Evolutionary conservation across 2,797 vertebrate genomes (phyloP).

Genomic region (Molossus molossus): DNA sequence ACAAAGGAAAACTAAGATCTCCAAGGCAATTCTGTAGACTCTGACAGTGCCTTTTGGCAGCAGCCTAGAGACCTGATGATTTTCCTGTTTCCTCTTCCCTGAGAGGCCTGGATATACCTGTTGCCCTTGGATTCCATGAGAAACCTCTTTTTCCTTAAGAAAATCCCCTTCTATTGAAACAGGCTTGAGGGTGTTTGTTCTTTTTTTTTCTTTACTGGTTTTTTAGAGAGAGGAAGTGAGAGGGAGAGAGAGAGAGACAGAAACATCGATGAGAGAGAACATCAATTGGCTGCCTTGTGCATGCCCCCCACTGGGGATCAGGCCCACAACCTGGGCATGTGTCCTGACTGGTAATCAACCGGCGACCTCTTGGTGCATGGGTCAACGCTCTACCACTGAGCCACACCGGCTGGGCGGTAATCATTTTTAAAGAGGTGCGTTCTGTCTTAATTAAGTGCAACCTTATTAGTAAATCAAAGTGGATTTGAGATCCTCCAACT

Average conservation of each 20-base stretch:
- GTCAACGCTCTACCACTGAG: too few relatives aligned
- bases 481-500: not conserved
- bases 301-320: too few relatives aligned
- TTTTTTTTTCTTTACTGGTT: not conserved
- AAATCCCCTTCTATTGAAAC: not conserved
- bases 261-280: too few relatives aligned
- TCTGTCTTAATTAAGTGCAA: slow-evolving; percentile 44
- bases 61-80: not conserved
- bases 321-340: too few relatives aligned
- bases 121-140: not conserved
- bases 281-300: too few relatives aligned
- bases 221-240: too few relatives aligned
- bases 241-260: too few relatives aligned
- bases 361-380: too few relatives aligned
- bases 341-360: too few relatives aligned
- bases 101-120: not conserved
- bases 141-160: slow-evolving; percentile 12
- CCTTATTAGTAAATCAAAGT: slow-evolving; percentile 40
- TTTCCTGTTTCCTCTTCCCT: not conserved
- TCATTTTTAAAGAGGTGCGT: slow-evolving; percentile 5
- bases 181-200: not conserved
- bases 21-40: not conserved
- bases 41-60: not conserved
- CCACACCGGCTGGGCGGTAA: not conserved
- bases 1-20: not conserved